Conservation (phyloP, 2,113 vertebrate genomes). For the Oreochromis spilurus region DNA sequence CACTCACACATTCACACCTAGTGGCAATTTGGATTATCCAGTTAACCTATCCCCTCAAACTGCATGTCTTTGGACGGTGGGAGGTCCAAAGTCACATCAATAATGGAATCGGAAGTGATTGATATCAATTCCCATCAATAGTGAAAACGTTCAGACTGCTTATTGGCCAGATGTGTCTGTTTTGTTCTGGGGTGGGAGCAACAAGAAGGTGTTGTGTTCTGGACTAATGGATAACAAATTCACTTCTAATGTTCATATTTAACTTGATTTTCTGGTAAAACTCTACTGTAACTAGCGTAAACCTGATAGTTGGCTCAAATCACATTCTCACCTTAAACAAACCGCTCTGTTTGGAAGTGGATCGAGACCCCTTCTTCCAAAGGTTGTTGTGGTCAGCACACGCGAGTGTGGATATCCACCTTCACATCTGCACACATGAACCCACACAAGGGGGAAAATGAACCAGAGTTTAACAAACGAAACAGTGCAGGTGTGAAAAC, state of each 20-base stretch:
- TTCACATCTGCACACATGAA: background rate
- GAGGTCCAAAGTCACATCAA: background rate
- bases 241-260: background rate
- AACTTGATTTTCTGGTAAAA: background rate
- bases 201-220: background rate
- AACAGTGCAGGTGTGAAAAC: background rate
- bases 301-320: background rate
- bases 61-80: no score
- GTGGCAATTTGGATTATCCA: no score
- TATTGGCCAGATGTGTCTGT: background rate
- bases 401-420: background rate
- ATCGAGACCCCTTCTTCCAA: background rate
- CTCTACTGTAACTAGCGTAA: rapidly evolving
- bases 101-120: background rate
- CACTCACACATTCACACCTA: no score
- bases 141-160: background rate
- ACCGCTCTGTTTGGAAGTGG: background rate
- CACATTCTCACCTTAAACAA: background rate
- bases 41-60: no score
- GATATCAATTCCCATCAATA: background rate
- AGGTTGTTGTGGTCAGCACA: background rate
- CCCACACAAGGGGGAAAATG: background rate
- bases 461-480: background rate
- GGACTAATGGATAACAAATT: background rate
- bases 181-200: background rate